Percentiles rank a stretch among this genome's conserved stretches.
Evolutionary conservation across 2,797 vertebrate genomes (phyloP).

Genomic region (Hemibagrus guttatus): DNA sequence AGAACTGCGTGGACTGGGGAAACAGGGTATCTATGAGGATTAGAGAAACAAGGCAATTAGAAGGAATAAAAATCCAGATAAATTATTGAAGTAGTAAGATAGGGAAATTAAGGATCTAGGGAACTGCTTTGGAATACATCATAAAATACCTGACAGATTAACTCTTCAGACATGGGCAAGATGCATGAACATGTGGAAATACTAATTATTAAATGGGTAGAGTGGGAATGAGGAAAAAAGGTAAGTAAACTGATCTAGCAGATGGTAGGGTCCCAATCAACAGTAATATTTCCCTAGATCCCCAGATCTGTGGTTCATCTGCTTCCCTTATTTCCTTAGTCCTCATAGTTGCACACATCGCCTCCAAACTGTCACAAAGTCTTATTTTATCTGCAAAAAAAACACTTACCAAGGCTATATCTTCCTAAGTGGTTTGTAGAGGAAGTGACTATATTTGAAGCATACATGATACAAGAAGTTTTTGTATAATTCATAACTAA

Average conservation of each 20-base stretch:
- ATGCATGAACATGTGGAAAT: not conserved
- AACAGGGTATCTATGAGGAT: not conserved
- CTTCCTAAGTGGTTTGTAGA: not conserved
- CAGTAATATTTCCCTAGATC: not conserved
- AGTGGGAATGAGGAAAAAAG: not conserved
- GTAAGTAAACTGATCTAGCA: not conserved
- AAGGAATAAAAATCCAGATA: not conserved
- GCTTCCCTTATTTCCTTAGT: not conserved
- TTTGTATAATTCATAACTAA: not conserved
- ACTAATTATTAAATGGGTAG: not conserved
- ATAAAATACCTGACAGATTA: not conserved
- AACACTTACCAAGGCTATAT: not conserved
- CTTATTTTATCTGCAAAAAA: not conserved
- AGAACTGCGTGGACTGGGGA: not conserved
- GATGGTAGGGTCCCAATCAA: not conserved
- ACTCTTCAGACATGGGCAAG: not conserved
- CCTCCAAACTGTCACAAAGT: constrained; percentile 17
- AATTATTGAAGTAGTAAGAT: not conserved
- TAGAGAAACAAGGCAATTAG: not conserved
- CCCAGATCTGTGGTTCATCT: not conserved
- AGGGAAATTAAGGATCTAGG: not conserved
- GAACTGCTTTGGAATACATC: not conserved
- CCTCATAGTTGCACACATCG: not conserved
- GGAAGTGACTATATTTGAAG: not conserved
- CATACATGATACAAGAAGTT: not conserved